These are phyloP conservation scores for Neelides folsomi DNA, from an alignment of 2,888 invertebrate species.

Conservation along the genomic window DNA sequence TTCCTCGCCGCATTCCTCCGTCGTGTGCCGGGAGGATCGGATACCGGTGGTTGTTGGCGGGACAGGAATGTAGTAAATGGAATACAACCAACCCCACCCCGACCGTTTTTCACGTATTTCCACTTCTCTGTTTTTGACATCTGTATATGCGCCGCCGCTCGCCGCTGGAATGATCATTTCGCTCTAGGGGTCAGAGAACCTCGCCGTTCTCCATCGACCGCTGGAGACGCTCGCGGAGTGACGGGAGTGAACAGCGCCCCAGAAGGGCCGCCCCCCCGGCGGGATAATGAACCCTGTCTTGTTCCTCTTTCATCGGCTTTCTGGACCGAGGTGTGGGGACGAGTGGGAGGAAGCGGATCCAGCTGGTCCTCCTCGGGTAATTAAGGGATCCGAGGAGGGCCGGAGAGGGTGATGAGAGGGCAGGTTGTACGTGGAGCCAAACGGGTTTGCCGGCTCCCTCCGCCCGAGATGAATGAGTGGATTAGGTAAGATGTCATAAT, in stretches of 20 bases:
- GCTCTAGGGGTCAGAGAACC: constrained; percentile 20
- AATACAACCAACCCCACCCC: constrained; percentile 25
- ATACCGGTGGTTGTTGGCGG: constrained; percentile 8
- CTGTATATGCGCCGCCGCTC: constrained; percentile 29
- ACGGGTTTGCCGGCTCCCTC: not conserved
- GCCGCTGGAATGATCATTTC: constrained; percentile 17
- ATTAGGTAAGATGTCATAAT: constrained; percentile 6
- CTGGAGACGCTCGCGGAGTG: not conserved
- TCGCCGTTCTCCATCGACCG: constrained; percentile 7
- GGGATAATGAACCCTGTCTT: constrained; percentile 23
- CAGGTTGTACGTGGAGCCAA: not conserved
- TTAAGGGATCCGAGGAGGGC: not conserved
- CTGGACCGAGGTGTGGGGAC: not conserved
- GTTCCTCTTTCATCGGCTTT: constrained; percentile 1
- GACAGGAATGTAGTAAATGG: not conserved
- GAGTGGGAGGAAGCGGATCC: constrained; percentile 3
- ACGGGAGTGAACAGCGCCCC: constrained; percentile 5
- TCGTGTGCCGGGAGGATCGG: constrained; percentile 6
- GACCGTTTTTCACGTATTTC: constrained; percentile 22
- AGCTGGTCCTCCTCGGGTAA: not conserved
- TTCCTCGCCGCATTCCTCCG: constrained; percentile 4
- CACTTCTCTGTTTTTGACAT: constrained; percentile 32
- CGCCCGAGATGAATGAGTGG: not conserved
- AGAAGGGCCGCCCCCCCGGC: constrained; percentile 14
- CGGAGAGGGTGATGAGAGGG: not conserved